phyloP scores from a whole-genome alignment of 1,140 invertebrate species.

The Camponotus pennsylvanicus region DNA sequence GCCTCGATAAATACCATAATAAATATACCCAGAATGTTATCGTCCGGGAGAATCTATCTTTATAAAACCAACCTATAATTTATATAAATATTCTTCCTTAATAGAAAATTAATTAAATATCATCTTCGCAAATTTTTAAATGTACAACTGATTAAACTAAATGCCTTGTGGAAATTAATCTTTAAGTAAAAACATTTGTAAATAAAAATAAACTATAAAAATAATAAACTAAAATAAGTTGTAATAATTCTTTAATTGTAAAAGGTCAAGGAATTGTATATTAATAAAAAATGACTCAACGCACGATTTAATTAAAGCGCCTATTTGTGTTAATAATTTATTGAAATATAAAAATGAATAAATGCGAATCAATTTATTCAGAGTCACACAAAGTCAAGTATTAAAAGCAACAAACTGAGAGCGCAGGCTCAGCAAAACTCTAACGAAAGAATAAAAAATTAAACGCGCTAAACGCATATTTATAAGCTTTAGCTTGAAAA shows the following conservation, averaged over 20 bases:
- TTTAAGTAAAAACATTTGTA: background rate
- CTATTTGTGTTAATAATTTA: background rate
- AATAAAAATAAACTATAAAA: background rate
- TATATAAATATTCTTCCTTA: background rate
- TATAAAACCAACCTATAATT: background rate
- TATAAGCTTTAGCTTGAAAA: background rate
- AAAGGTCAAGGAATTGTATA: background rate
- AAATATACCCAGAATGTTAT: background rate
- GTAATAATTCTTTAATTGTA: background rate
- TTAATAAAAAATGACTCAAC: background rate
- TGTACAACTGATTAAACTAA: too few relatives aligned
- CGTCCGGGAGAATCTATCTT: conserved; percentile 8
- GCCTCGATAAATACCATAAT: conserved; percentile 12
- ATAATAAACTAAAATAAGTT: conserved; percentile 13
- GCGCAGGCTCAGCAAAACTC: background rate
- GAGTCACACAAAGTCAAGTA: background rate
- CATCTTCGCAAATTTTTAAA: background rate
- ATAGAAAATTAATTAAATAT: conserved; percentile 1
- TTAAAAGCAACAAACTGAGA: background rate
- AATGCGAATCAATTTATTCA: background rate
- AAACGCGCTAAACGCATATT: background rate
- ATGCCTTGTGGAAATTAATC: background rate
- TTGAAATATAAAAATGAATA: conserved; percentile 21
- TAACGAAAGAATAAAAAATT: conserved; percentile 10
- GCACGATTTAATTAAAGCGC: background rate